These are phyloP conservation scores for Tribolium madens DNA, from an alignment of 1,140 invertebrate genomes.

Conservation along the genomic window DNA sequence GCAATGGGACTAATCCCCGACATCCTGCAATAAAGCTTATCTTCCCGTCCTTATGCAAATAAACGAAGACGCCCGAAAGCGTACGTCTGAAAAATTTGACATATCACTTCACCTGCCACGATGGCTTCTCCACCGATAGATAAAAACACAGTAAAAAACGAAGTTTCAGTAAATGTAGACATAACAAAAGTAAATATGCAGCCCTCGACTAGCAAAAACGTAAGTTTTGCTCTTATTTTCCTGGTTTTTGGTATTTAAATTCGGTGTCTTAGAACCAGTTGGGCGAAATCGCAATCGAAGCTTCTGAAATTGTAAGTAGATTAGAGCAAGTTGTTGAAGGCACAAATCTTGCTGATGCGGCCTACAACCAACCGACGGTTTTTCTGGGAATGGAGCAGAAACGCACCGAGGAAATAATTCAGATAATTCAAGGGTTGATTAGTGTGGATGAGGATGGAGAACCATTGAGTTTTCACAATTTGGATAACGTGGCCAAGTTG, in stretches of 20 bases:
- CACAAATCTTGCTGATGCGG: conserved; percentile 46
- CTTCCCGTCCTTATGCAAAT: not conserved
- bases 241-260: not conserved
- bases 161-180: conserved; percentile 51
- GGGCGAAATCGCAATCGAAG: conserved; percentile 65
- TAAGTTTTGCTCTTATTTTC: conserved; percentile 13
- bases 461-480: conserved; percentile 65
- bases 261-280: conserved; percentile 55
- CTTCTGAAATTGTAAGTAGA: conserved; percentile 64
- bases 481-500: conserved; percentile 74
- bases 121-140: conserved; percentile 53
- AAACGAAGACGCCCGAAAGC: not conserved
- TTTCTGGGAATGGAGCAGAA: conserved; percentile 62
- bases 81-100: conserved; percentile 7
- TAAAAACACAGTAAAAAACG: conserved; percentile 49
- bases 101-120: conserved; percentile 50
- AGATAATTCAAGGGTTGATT: conserved; percentile 61
- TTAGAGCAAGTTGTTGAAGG: conserved; percentile 64
- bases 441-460: conserved; percentile 68
- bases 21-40: not conserved
- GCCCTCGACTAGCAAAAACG: conserved; percentile 39
- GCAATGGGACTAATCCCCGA: not conserved
- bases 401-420: conserved; percentile 61
- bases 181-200: conserved; percentile 48
- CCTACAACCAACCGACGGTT: conserved; percentile 59